Percentiles rank a stretch among this genome's conserved stretches.
These are phyloP conservation scores for Leptatherina wallacei DNA, from an alignment of 2,797 vertebrate species.

Conservation along the genomic window DNA sequence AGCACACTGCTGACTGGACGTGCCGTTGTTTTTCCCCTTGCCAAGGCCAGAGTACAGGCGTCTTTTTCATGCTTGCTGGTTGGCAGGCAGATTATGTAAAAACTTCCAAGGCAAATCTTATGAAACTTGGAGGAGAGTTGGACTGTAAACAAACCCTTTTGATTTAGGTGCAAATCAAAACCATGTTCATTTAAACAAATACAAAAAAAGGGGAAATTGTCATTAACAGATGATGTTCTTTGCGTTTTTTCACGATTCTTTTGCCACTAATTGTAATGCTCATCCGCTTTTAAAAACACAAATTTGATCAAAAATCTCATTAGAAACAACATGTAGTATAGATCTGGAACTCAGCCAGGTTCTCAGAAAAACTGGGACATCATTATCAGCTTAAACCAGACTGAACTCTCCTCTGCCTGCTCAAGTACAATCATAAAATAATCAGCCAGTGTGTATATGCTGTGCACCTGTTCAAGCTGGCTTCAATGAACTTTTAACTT, in stretches of 20 bases:
- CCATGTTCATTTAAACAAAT: neutral
- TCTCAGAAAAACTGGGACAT: conserved; percentile 42
- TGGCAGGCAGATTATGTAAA: neutral
- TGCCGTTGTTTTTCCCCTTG: conserved; percentile 4
- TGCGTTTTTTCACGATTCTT: neutral
- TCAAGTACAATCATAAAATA: conserved; percentile 49
- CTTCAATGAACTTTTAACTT: conserved; percentile 11
- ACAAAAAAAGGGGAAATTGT: neutral
- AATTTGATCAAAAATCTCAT: neutral
- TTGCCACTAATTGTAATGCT: neutral
- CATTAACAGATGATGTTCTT: neutral
- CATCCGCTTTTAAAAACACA: neutral
- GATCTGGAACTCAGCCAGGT: neutral
- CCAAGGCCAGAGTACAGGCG: neutral
- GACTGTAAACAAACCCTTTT: neutral
- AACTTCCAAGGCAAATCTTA: neutral
- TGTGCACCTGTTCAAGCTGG: conserved; percentile 11
- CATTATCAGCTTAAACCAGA: conserved; percentile 53
- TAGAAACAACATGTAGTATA: neutral
- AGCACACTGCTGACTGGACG: neutral
- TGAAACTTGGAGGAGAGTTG: neutral
- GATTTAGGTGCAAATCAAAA: neutral
- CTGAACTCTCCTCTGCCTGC: conserved; percentile 21
- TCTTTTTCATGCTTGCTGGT: neutral
- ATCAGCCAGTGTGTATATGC: conserved; percentile 1